Percentiles rank a stretch among this genome's conserved stretches.
Evolutionary conservation across 2,888 invertebrate genomes (phyloP).

Genomic region (Neria commutata): DNA sequence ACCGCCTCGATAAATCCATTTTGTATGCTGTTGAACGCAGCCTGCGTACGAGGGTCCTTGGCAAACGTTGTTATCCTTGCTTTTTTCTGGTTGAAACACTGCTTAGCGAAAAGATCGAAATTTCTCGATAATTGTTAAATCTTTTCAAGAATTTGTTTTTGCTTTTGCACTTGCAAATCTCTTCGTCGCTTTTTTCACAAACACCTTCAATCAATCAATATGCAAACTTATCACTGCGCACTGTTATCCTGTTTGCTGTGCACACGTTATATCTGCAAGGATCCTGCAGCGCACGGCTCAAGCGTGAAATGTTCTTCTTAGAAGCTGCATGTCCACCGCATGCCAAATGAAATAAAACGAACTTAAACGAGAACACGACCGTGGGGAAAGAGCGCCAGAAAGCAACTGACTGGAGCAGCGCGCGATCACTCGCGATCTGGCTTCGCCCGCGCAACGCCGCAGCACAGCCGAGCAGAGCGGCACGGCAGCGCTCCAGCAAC

Average conservation of each 20-base stretch:
- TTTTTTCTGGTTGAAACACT: constrained; percentile 7
- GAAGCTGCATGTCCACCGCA: neutral
- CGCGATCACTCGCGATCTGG: constrained; percentile 43
- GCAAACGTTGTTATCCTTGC: constrained; percentile 5
- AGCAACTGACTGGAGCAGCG: constrained; percentile 56
- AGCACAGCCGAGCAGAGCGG: constrained; percentile 5
- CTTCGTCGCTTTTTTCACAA: neutral
- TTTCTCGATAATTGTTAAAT: too few relatives aligned
- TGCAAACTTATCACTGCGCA: too few relatives aligned
- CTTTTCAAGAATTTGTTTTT: neutral
- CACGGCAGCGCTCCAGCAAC: constrained; percentile 15
- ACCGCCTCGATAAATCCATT: constrained; percentile 62
- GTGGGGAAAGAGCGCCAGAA: constrained; percentile 54
- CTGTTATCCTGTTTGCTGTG: too few relatives aligned
- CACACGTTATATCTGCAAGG: neutral
- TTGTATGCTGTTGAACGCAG: constrained; percentile 36
- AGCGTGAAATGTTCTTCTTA: neutral
- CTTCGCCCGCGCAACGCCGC: constrained; percentile 30
- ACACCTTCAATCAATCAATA: too few relatives aligned
- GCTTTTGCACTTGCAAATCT: neutral
- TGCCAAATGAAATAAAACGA: neutral
- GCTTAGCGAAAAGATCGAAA: too few relatives aligned
- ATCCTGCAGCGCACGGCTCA: neutral
- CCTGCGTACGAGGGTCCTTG: too few relatives aligned
- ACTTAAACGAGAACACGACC: too few relatives aligned